These are phyloP conservation scores for Azemiops feae DNA, from an alignment of 2,113 vertebrate genomes.

Conservation along the genomic window DNA sequence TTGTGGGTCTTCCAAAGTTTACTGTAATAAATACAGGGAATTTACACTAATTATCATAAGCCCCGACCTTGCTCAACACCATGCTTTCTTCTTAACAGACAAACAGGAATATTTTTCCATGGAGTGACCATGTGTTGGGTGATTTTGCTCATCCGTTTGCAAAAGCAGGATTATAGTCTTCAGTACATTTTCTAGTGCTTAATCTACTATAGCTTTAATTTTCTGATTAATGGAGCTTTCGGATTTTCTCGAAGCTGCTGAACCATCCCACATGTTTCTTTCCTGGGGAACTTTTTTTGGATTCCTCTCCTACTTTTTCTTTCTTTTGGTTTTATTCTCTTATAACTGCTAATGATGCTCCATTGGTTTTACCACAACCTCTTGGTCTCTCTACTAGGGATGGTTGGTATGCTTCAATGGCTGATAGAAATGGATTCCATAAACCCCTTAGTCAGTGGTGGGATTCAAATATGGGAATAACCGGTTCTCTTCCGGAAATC, in stretches of 20 bases:
- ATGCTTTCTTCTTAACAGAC: slow-evolving; percentile 24
- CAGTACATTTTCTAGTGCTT: slow-evolving; percentile 11
- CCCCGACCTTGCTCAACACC: slow-evolving; percentile 5
- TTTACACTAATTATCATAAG: neutral
- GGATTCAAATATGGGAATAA: too few species aligned
- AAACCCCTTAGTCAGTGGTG: neutral
- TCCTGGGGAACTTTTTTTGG: neutral
- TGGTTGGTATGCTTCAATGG: neutral
- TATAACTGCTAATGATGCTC: neutral
- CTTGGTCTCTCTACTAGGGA: neutral
- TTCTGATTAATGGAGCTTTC: slow-evolving; percentile 9
- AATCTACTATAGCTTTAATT: slow-evolving; percentile 17
- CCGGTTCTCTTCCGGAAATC: too few species aligned
- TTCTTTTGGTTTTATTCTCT: neutral
- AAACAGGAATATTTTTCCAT: neutral
- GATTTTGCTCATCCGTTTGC: slow-evolving; percentile 19
- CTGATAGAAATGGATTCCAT: neutral
- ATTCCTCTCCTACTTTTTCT: neutral
- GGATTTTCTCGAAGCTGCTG: neutral
- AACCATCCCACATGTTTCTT: neutral
- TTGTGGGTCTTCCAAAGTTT: slow-evolving; percentile 17
- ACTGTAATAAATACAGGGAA: slow-evolving; percentile 15
- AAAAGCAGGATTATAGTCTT: slow-evolving; percentile 14
- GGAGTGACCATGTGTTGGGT: neutral
- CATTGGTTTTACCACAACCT: neutral